Evolutionary conservation across 2,113 vertebrate genomes (phyloP).

Genomic region (Saiga tatarica): DNA sequence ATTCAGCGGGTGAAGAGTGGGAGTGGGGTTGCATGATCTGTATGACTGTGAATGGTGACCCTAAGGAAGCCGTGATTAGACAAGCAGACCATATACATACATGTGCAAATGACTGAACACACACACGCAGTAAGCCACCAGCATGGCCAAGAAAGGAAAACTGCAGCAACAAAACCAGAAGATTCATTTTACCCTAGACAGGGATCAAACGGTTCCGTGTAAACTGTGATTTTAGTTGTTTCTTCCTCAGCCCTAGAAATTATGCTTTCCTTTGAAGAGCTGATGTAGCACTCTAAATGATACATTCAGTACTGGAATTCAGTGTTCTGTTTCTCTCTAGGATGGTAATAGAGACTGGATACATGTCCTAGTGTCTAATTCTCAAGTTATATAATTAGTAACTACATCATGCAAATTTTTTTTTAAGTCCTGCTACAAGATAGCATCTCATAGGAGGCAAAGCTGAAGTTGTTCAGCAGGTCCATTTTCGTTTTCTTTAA

Average conservation of each 20-base stretch:
- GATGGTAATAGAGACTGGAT: constrained; percentile 51
- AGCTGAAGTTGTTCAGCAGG: neutral
- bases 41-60: too few relatives aligned
- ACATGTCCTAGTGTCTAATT: neutral
- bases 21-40: neutral
- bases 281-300: constrained; percentile 31
- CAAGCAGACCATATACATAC: neutral
- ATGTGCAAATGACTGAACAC: neutral
- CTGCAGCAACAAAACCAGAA: neutral
- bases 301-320: constrained; percentile 45
- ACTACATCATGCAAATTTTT: neutral
- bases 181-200: neutral
- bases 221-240: constrained; percentile 37
- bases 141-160: neutral
- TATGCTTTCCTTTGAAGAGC: constrained; percentile 30
- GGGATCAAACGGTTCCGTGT: neutral
- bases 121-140: neutral
- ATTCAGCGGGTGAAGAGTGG: neutral
- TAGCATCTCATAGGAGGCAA: neutral
- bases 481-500: neutral
- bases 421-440: neutral
- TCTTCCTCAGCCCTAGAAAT: neutral
- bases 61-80: neutral
- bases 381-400: constrained; percentile 58
- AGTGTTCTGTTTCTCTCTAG: constrained; percentile 52